Base-by-base conservation (phyloP, 2,113 vertebrate species). In the Menidia beryllina region DNA sequence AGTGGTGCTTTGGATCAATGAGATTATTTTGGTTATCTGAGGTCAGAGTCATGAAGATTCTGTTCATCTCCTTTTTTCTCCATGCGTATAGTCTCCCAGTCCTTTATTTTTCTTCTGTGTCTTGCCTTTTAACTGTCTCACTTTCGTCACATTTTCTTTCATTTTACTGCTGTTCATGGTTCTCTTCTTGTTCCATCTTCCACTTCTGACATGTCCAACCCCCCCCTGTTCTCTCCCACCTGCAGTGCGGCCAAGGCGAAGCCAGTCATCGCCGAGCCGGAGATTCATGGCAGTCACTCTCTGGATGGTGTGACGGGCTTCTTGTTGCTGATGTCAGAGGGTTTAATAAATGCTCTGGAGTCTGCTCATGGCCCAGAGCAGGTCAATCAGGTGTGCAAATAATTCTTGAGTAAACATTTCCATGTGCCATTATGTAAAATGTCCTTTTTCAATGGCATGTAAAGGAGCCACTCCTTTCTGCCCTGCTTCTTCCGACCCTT, bases 261-360 rank as follows among this genome's bases (percentile, higher is more conserved):
- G 72, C 98, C 98, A 0, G 90, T 99, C 85, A 95, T 96, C 21
- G 93, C 97, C 0, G 98, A 98, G 80, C 97, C 98, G 0, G 98
- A 99, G 90, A 95, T 99, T 78, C 96, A 97, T 0, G 95, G 95
- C 3, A 94, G 95, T 24, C 96, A 96, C 59, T 91, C 93, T 0
- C 75, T 99, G 91, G 97, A 98, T 0, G 93, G 91, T 0, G 94
- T 98, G 71, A 96, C 94, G 0, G 98, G 98, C 45, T 99, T 99
- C 88, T 89, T 99, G 82, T 86, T 99, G 79, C 93, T 99, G 41
- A 97, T 99, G 96, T 98, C 98, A 0, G 98, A 99, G 82, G 98
- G 98, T 5, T 95, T 99, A 5, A 98, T 98, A 85, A 97, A 96
- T 73, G 97, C 97, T 0, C 93, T 99, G 13, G 98, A 99, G 84